Conservation (phyloP, 2,888 invertebrate species). For the Sinopyrophorus schimmeli region DNA sequence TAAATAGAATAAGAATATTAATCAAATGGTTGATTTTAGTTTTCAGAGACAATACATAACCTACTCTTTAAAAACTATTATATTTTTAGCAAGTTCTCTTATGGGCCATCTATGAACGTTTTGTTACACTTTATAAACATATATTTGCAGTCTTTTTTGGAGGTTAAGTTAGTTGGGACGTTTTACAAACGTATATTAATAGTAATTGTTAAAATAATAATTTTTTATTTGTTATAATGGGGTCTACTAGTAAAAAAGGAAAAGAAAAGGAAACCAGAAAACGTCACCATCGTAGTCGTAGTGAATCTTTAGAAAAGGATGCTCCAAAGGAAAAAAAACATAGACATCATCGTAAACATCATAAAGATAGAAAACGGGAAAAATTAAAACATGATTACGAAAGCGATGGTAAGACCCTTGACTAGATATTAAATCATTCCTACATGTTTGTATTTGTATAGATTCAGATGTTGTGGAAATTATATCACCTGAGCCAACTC, state of each 20-base stretch:
- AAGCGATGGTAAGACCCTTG: conserved; percentile 66
- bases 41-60: too few species aligned
- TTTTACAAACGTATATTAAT: too few species aligned
- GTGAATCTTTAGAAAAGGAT: conserved; percentile 57
- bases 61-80: too few species aligned
- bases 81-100: too few species aligned
- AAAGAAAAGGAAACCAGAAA: conserved; percentile 67
- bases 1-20: too few species aligned
- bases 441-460: too few species aligned
- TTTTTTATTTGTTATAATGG: conserved; percentile 58
- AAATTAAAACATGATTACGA: conserved; percentile 52
- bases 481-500: conserved; percentile 37
- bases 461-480: conserved; percentile 51
- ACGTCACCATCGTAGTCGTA: conserved; percentile 66
- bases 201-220: not conserved
- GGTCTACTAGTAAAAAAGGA: conserved; percentile 71
- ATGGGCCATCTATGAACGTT: too few species aligned
- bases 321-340: conserved; percentile 58
- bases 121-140: too few species aligned
- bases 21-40: too few species aligned
- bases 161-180: too few species aligned
- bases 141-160: too few species aligned
- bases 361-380: conserved; percentile 54
- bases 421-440: not conserved
- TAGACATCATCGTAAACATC: conserved; percentile 57